phyloP scores from a whole-genome alignment of 1,140 invertebrate species.

The Belonocnema kinseyi region DNA sequence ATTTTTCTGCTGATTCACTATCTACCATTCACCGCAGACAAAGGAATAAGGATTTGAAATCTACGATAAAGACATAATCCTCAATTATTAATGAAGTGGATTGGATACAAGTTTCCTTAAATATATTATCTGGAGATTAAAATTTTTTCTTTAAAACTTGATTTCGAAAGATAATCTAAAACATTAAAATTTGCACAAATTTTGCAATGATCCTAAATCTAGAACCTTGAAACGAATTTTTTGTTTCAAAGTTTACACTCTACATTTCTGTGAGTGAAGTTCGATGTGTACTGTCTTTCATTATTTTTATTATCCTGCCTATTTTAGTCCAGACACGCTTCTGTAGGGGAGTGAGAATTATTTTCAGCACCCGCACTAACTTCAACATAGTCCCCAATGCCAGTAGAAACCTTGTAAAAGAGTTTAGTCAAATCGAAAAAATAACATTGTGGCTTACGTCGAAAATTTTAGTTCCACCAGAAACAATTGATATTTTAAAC shows the following conservation, averaged over 20 bases:
- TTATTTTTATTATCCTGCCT: conserved; percentile 18
- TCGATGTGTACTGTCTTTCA: conserved; percentile 10
- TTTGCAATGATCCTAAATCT: neutral
- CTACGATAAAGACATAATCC: too few relatives aligned
- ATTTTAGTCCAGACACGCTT: conserved; percentile 29
- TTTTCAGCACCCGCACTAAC: conserved; percentile 20
- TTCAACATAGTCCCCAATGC: neutral
- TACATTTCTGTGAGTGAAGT: neutral
- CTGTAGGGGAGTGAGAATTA: conserved; percentile 27
- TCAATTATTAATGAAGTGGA: too few relatives aligned
- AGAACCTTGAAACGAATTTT: conserved; percentile 9
- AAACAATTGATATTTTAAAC: too few relatives aligned
- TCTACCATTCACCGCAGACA: too few relatives aligned
- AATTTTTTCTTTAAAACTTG: too few relatives aligned
- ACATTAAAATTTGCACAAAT: too few relatives aligned
- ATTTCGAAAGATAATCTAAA: too few relatives aligned
- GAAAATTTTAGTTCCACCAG: neutral
- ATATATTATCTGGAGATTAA: too few relatives aligned
- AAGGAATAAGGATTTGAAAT: too few relatives aligned
- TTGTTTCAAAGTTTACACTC: conserved; percentile 2
- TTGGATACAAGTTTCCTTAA: too few relatives aligned
- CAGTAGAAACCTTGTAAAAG: neutral
- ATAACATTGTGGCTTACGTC: neutral
- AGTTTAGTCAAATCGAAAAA: neutral
- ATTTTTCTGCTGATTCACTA: too few relatives aligned